Evolutionary conservation across 2,888 invertebrate species (phyloP), one percentile per base, ranked within the genome.

Genomic region (Amblyjoppa fuscipennis): DNA sequence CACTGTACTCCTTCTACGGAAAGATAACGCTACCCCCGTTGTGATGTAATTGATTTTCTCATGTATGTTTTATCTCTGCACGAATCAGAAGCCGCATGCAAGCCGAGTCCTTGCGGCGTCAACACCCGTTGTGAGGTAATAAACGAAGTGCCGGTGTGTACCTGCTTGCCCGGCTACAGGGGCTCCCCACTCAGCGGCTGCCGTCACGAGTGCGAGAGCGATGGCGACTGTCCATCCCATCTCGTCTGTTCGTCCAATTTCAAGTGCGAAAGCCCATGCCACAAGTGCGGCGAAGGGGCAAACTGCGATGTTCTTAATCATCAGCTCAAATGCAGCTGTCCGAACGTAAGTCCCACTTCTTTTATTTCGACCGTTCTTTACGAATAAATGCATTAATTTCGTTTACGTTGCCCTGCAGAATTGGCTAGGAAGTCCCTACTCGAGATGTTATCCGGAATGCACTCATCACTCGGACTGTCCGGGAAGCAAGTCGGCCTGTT

Each of bases 51-150:
- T 9, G 5, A n/a, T 64, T 16, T 56, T 64, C 34, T 34, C 7
- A 64, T 64, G n/a, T 28, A 25, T 28, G 28, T 77, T 61, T 69
- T 69, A 28, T 75, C 5, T 68, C n/a, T 68, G 41, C 25, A 41
- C 34, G 16, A 56, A 25, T 7, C 94, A 98, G 98, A 97, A 95
- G 98, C 97, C 92, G 96, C 97, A 64, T 98, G 98, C 93, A 96
- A 97, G 91, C 98, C 97, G 16, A 97, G 96, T 86, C 98, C 98
- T 0, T 98, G 98, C 89, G 98, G 98, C 7, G 91, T 92, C 59
- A 98, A 98, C 94, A 98, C 98, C 0, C 96, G 97, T 75, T 98
- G 98, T 93, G 97, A 97, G 91, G 97, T 97, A 11, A 95, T 96
- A 64, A 97, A 97, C 92, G 96, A 96, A 88, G 96, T 97, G 25